Conservation (phyloP, 92 coral and sea anemone genomes). For the Porites evermanni region DNA sequence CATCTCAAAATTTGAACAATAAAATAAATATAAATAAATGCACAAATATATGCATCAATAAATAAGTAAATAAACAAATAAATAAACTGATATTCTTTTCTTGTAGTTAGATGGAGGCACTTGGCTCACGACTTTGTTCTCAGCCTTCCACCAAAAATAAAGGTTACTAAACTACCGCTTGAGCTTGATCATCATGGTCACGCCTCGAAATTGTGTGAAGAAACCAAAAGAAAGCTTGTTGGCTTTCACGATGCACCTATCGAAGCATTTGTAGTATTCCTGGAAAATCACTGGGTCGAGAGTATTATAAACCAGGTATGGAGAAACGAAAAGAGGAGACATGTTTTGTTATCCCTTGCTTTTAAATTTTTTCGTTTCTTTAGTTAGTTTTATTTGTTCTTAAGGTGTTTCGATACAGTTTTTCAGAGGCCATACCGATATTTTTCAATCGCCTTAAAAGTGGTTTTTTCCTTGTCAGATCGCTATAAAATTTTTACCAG, state of each 20-base stretch:
- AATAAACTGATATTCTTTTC: no score
- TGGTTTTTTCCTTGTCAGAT: no score
- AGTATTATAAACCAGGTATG: constrained; percentile 61
- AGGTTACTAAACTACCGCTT: constrained; percentile 49
- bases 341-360: neutral
- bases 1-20: no score
- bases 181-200: constrained; percentile 51
- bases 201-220: constrained; percentile 37
- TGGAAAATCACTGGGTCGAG: constrained; percentile 46
- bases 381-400: no score
- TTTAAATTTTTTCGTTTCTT: no score
- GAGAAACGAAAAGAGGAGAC: neutral
- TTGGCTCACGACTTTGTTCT: constrained; percentile 47
- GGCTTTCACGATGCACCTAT: constrained; percentile 53
- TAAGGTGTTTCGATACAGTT: no score
- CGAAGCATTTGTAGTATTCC: constrained; percentile 54
- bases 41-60: no score
- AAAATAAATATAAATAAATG: no score
- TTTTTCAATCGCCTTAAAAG: no score
- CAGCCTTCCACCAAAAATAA: constrained; percentile 51
- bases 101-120: constrained; percentile 59
- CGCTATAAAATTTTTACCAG: no score
- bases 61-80: neutral
- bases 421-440: no score
- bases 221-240: constrained; percentile 52